Evolutionary conservation across 92 coral and sea anemone genomes (phyloP), one percentile per base, ranked within the genome.

Genomic region (Epizoanthus stellaris): DNA sequence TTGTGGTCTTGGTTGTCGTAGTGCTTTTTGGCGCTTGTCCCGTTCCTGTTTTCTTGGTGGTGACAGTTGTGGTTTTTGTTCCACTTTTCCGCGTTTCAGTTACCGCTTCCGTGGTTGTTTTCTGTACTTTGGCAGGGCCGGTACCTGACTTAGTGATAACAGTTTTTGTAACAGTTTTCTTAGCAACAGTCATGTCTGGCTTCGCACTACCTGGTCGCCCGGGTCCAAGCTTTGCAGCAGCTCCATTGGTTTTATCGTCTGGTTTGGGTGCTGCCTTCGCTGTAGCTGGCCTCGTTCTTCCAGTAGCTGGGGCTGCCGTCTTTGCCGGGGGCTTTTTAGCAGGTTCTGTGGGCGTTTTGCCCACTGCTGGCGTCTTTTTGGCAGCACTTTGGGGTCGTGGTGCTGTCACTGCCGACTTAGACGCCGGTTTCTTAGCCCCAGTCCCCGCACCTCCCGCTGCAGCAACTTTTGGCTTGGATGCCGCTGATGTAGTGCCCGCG

Each of bases 21-120:
- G 82, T 58, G 30, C 82, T 59, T 85, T 87, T 86, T 36, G 71
- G 85, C n/a, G 85, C 53, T 49, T 84, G 67, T 20, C 63, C 80
- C 30, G 76, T 76, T 8, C 82, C 79, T 13, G 75, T 69, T 76
- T 68, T 86, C 53, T 68, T 86, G 36, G 80, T 69, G 21, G 85
- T 73, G 30, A 73, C 76, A 6, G 85, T 86, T 12, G 69, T 76
- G 63, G 65, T 65, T 85, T 74, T 85, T 66, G 59, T 42, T 70
- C 68, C 74, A 34, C 72, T 7, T 9, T 13, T 25, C 5, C 20
- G 56, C 62, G 76, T 86, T 54, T 70, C 68, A 5, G 17, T 68
- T 39, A 69, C 56, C 16, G 53, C 73, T 61, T 70, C 77, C 2
- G 74, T 69, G 13, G 70, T 80, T 38, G 86, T 70, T 71, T 80